These are phyloP conservation scores for Maccullochella peelii DNA, from an alignment of 2,113 vertebrate species.

Conservation along the genomic window DNA sequence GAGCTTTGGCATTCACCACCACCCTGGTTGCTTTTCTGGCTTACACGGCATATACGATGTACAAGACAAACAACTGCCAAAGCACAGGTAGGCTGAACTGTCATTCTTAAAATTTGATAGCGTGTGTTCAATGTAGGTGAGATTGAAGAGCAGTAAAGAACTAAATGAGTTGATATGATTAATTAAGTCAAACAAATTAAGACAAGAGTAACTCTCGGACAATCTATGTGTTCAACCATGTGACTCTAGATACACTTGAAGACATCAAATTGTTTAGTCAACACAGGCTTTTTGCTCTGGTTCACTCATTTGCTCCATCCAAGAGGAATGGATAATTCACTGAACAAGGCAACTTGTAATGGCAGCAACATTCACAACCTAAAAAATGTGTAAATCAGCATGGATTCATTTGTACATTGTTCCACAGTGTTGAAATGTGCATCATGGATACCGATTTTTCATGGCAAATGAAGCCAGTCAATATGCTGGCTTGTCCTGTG, in stretches of 20 bases:
- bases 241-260: too few relatives aligned
- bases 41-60: not conserved
- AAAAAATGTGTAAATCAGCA: too few relatives aligned
- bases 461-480: too few relatives aligned
- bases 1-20: slow-evolving; percentile 31
- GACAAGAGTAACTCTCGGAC: not conserved
- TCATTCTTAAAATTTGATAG: fast-evolving
- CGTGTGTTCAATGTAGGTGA: not conserved
- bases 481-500: not conserved
- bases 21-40: slow-evolving; percentile 36
- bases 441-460: too few relatives aligned
- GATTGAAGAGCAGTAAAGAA: not conserved
- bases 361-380: too few relatives aligned
- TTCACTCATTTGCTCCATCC: not conserved
- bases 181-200: not conserved
- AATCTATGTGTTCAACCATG: not conserved
- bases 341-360: too few relatives aligned
- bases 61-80: slow-evolving; percentile 5
- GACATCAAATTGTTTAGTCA: too few relatives aligned
- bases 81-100: slow-evolving; percentile 13
- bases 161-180: not conserved
- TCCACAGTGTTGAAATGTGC: too few relatives aligned
- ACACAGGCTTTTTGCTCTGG: too few relatives aligned
- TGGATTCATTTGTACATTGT: too few relatives aligned
- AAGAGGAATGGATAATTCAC: not conserved